Evolutionary conservation across 1,140 invertebrate genomes (phyloP), one percentile per base, ranked within the genome.

Genomic region (Paracyclopina nana): DNA sequence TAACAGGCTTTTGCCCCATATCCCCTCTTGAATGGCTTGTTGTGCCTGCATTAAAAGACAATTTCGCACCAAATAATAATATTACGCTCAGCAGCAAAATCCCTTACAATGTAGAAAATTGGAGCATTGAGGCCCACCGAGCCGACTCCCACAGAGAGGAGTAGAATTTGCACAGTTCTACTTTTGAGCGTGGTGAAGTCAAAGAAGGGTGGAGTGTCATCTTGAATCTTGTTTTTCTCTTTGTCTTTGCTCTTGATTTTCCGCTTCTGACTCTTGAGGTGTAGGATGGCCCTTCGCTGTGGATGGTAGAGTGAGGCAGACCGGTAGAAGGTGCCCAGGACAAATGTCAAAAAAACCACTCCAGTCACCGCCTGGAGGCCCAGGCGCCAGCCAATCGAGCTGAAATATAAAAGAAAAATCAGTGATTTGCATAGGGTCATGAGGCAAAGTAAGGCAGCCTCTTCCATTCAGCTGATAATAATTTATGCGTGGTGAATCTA

Each of bases 281-380:
- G 83, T 14, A 87, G 68, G 56, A 90, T 88, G 25, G 84, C 83
- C 40, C 84, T 70, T 53, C 84, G 62, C 60, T 88, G 82, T 0
- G 83, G 84, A 64, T 90, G 84, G 59, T 90, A 90, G 0, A 90
- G 67, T 0, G 82, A 86, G 0, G 83, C 83, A 6, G 82, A 85
- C 14, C 85, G 73, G 62, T 88, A 88, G 65, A 84, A 82, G 2
- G 80, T 83, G 16, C 83, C 84, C 8, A 87, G 68, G 57, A 90
- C 76, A 61, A 87, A 88, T 1, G 81, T 85, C 5, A 80, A 65
- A 54, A 84, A 82, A 11, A 85, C 74, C 1, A 80, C 72, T 12
- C 79, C 81, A 1, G 84, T 86, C 3, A 88, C 76, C 30, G 79
- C 76, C 63, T 90, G 84, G 16, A 88, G 71, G 20, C 82, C 82